Base-by-base conservation (phyloP, 2,113 vertebrate genomes). In the Cyprinus carpio region DNA sequence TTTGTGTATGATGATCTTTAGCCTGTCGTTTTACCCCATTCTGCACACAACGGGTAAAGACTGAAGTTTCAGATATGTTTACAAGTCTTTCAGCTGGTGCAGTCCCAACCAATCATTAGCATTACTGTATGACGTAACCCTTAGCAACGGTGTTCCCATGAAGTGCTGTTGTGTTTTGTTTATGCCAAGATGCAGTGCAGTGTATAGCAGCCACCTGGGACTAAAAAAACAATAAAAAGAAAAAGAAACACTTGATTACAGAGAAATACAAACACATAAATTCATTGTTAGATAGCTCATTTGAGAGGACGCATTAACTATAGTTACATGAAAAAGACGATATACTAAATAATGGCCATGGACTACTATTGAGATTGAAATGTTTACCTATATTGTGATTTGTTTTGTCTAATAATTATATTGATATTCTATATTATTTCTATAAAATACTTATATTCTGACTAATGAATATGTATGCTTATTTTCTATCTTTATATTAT, bases 81-180 rank as follows among this genome's bases (percentile, higher is more conserved):
- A n/a, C n/a, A n/a, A n/a, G n/a, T n/a, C n/a, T n/a, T n/a, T n/a
- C n/a, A n/a, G n/a, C n/a, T n/a, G n/a, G n/a, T n/a, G n/a, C n/a
- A n/a, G n/a, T n/a, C n/a, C n/a, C n/a, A n/a, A n/a, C n/a, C n/a
- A n/a, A n/a, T n/a, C n/a, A n/a, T 54, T 54, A 31, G 11, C 74
- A 56, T 25, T 69, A 27, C 54, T 78, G 62, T 78, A 56, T 78
- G 75, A 54, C 43, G 64, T 56, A 56, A 58, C 15, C 10, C 40
- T 71, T 76, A 67, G 74, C 15, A 79, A 79, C 43, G 0, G 25
- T 10, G 40, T 15, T 75, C 74, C 29, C 29, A 49, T 51, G 40
- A 75, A 51, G 43, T 40, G 6, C 25, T 84, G 58, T 85, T 85
- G 18, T 85, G 76, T 25, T 43, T 80, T 80, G 62, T 85, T 65